These are phyloP conservation scores for Trichomycterus rosablanca DNA, from an alignment of 2,113 vertebrate genomes.

Conservation along the genomic window DNA sequence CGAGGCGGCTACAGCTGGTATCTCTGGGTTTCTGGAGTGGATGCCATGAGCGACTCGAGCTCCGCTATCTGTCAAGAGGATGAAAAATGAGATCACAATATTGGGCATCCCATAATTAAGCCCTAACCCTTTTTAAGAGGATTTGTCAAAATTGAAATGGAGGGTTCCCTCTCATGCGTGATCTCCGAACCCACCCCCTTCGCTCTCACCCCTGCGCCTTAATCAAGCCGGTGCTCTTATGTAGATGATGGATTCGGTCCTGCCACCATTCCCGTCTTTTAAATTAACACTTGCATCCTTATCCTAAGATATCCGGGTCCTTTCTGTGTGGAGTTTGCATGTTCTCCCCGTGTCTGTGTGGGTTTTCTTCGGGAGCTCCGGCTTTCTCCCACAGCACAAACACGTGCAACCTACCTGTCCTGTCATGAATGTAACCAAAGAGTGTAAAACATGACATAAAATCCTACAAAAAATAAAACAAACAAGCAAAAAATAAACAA, in stretches of 20 bases:
- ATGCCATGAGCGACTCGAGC: constrained; percentile 13
- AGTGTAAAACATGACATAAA: no score
- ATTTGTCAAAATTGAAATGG: constrained; percentile 69
- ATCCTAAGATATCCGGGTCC: no score
- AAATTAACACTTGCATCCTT: no score
- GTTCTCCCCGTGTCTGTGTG: no score
- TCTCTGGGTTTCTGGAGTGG: background rate
- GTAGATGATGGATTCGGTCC: constrained; percentile 28
- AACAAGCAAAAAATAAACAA: no score
- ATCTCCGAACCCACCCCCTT: constrained; percentile 17
- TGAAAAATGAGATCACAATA: constrained; percentile 49
- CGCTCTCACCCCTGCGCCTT: constrained; percentile 7
- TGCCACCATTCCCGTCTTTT: no score
- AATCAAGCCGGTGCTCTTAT: constrained; percentile 38
- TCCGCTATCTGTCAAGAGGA: constrained; percentile 46
- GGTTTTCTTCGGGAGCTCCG: no score
- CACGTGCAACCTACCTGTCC: no score
- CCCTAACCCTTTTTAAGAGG: constrained; percentile 66
- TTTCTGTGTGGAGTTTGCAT: no score
- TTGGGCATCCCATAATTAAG: constrained; percentile 64
- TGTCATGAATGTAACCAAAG: no score
- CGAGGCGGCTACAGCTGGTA: constrained; percentile 21
- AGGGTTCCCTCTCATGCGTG: constrained; percentile 36
- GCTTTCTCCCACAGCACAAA: no score
- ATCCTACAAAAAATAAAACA: no score